Conservation (phyloP, 1,140 invertebrate genomes). For the Rhizoglyphus robini region DNA sequence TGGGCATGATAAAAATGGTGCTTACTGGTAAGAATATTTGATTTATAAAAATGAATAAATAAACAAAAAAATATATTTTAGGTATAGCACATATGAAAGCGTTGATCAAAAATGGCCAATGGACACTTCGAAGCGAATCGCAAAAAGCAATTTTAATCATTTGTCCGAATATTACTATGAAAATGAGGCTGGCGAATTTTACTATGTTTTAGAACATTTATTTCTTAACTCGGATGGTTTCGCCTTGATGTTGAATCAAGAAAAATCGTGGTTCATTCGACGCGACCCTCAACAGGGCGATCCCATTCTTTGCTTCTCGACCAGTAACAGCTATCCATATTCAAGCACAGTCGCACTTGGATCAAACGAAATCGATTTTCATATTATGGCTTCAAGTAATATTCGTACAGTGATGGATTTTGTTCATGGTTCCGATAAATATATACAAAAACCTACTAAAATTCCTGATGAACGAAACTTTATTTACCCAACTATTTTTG, state of each 20-base stretch:
- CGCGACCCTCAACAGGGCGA: background rate
- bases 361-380: background rate
- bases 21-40: too few relatives aligned
- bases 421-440: too few relatives aligned
- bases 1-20: too few relatives aligned
- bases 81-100: too few relatives aligned
- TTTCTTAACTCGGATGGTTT: slow-evolving; percentile 56
- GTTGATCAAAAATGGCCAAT: too few relatives aligned
- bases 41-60: too few relatives aligned
- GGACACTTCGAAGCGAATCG: too few relatives aligned
- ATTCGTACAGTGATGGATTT: too few relatives aligned
- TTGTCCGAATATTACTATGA: too few relatives aligned
- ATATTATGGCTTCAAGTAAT: background rate
- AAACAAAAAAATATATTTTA: too few relatives aligned
- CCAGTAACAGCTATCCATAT: background rate
- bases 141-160: too few relatives aligned
- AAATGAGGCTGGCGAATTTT: background rate
- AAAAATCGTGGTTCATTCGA: slow-evolving; percentile 52
- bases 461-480: background rate
- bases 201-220: slow-evolving; percentile 49
- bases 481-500: too few relatives aligned
- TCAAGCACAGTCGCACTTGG: background rate
- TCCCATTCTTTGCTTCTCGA: background rate
- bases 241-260: slow-evolving; percentile 46
- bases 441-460: background rate